Evolutionary conservation across 2,888 invertebrate genomes (phyloP).

Genomic region (Azorinus chamasolen): DNA sequence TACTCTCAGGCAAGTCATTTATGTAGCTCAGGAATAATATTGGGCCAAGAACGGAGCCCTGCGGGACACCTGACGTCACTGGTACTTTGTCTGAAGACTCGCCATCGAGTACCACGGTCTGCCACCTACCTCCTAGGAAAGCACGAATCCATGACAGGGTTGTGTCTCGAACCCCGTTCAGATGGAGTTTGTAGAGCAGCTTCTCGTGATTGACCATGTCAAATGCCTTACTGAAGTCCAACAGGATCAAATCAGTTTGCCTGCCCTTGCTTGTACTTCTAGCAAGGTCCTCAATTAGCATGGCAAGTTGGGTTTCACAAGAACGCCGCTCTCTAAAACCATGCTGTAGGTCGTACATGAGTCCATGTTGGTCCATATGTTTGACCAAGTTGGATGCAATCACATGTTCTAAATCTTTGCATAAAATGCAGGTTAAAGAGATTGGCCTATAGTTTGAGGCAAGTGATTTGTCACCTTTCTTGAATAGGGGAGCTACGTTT

Average conservation of each 20-base stretch:
- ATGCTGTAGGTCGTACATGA: constrained; percentile 20
- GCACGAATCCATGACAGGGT: constrained; percentile 16
- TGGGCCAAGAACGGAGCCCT: constrained; percentile 31
- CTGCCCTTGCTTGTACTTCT: constrained; percentile 2
- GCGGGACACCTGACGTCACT: constrained; percentile 20
- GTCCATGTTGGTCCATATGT: constrained; percentile 17
- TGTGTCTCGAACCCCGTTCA: constrained; percentile 11
- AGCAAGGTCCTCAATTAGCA: constrained; percentile 19
- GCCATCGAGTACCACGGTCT: constrained; percentile 27
- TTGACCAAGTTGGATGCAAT: neutral
- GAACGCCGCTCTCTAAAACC: constrained; percentile 23
- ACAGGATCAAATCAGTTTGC: constrained; percentile 9
- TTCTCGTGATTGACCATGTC: constrained; percentile 26
- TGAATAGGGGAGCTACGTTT: no score
- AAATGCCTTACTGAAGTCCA: constrained; percentile 27
- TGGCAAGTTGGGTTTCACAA: constrained; percentile 9
- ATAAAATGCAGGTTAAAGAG: no score
- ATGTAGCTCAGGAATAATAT: constrained; percentile 23
- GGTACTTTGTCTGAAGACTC: neutral
- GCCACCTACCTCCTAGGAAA: constrained; percentile 16
- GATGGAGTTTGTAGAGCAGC: constrained; percentile 21
- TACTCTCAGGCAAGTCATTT: constrained; percentile 20
- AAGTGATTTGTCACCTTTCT: no score
- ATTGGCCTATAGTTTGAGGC: no score
- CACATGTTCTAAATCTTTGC: no score